Percentiles rank a stretch among this genome's conserved stretches.
Conservation (phyloP, 2,888 invertebrate genomes). For the Thalpophila matura region DNA sequence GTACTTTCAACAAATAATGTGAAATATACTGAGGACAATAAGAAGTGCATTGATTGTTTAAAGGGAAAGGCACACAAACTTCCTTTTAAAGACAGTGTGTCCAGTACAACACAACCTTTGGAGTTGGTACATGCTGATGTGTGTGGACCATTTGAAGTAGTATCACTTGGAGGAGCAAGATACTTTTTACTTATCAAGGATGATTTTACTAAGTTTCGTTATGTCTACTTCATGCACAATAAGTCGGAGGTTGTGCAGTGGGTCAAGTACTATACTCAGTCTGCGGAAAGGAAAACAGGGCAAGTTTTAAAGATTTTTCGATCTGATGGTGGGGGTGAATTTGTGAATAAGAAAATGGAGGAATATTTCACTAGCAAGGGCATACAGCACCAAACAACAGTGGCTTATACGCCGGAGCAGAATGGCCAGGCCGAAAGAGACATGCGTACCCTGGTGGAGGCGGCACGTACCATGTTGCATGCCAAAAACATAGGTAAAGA, state of each 20-base stretch:
- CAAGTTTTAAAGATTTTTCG: conserved; percentile 2
- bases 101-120: background rate
- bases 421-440: conserved; percentile 5
- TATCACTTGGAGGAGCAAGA: conserved; percentile 1
- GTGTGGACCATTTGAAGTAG: conserved; percentile 5
- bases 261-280: background rate
- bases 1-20: conserved; percentile 7
- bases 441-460: conserved; percentile 4
- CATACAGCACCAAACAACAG: conserved; percentile 9
- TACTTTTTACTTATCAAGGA: conserved; percentile 12
- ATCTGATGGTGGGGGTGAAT: conserved; percentile 4
- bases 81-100: conserved; percentile 2
- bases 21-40: conserved; percentile 2
- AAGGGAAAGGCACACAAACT: conserved; percentile 6
- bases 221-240: conserved; percentile 5
- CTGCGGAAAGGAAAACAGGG: conserved; percentile 6
- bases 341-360: conserved; percentile 5
- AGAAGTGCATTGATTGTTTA: conserved; percentile 11
- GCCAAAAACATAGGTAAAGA: conserved; percentile 2
- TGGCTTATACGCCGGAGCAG: conserved; percentile 7
- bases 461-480: conserved; percentile 1
- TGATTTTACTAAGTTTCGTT: conserved; percentile 11
- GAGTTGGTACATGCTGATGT: conserved; percentile 16
- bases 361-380: conserved; percentile 2
- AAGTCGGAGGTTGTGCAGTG: conserved; percentile 2